Evolutionary conservation across 2,888 invertebrate genomes (phyloP).

Genomic region (Dryobota labecula): DNA sequence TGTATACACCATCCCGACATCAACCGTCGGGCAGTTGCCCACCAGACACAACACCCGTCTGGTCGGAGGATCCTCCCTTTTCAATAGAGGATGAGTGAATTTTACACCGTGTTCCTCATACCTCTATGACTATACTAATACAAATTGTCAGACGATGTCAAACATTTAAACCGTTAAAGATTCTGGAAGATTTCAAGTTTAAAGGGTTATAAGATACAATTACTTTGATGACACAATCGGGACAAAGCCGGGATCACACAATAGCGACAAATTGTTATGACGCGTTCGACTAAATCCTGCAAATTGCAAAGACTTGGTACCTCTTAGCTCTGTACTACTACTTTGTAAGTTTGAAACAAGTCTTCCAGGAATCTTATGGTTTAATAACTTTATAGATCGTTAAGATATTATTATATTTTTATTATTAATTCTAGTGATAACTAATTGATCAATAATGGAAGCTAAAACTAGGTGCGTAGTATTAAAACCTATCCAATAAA

Average conservation of each 20-base stretch:
- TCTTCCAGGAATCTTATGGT: not conserved
- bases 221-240: constrained; percentile 5
- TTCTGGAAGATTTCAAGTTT: constrained; percentile 7
- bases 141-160: constrained; percentile 1
- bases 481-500: no score
- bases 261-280: constrained; percentile 6
- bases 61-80: no score
- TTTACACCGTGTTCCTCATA: no score
- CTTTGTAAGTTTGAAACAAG: constrained; percentile 6
- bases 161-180: not conserved
- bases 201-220: not conserved
- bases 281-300: constrained; percentile 3
- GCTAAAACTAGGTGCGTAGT: no score
- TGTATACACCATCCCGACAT: no score
- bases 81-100: no score
- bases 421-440: no score
- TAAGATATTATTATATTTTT: not conserved
- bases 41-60: no score
- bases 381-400: not conserved
- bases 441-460: no score
- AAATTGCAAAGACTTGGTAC: constrained; percentile 13
- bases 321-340: not conserved
- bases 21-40: no score
- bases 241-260: not conserved
- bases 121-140: no score